Percentiles rank a stretch among this genome's conserved stretches.
Conservation (phyloP, 2,888 invertebrate genomes). For the Lasius fuliginosus region DNA sequence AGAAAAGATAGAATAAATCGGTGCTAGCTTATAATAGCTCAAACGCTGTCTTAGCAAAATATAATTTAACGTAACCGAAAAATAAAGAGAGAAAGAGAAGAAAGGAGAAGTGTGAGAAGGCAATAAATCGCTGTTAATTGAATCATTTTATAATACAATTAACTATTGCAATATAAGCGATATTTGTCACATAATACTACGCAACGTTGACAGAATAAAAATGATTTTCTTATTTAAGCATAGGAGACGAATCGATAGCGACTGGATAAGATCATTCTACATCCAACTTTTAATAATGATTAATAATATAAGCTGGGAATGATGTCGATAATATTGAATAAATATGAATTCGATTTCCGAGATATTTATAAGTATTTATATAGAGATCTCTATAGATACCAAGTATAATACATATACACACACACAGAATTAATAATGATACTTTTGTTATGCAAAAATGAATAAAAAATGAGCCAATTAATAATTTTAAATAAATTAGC, state of each 20-base stretch:
- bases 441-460: constrained; percentile 20
- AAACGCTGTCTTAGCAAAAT: background rate
- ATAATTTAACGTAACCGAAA: background rate
- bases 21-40: background rate
- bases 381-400: background rate
- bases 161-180: background rate
- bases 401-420: background rate
- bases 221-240: background rate
- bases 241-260: background rate
- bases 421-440: background rate
- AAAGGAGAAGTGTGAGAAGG: background rate
- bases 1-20: background rate
- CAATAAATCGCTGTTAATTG: constrained; percentile 6
- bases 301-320: background rate
- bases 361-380: background rate
- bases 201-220: background rate
- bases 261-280: background rate
- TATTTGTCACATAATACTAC: background rate
- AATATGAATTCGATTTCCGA: too few relatives aligned
- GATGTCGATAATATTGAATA: background rate
- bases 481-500: constrained; percentile 27
- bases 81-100: background rate
- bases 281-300: background rate
- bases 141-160: background rate
- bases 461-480: background rate